A percentile compares a stretch with the other conserved stretches of the same genome.
phyloP scores from a whole-genome alignment of 2,888 invertebrate species.

The Chalcis sispes region DNA sequence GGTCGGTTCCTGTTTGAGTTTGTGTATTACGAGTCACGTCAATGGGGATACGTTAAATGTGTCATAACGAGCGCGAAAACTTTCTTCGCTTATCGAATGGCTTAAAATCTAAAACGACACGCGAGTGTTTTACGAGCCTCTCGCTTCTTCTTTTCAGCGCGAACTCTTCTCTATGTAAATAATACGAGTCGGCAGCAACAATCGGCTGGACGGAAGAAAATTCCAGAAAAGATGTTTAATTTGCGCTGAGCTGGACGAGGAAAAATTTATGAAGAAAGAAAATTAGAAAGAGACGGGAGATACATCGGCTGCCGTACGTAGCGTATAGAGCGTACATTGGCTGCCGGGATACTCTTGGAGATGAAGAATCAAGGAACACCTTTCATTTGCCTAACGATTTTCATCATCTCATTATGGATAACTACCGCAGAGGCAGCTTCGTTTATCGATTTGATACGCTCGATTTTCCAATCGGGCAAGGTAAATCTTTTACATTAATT shows the following conservation, averaged over 20 bases:
- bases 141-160: conserved; percentile 17
- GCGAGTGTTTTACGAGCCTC: conserved; percentile 18
- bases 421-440: conserved; percentile 23
- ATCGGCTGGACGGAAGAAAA: background rate
- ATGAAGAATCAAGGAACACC: conserved; percentile 3
- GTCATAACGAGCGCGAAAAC: conserved; percentile 3
- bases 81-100: background rate
- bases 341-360: background rate
- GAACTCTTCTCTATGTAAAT: conserved; percentile 36
- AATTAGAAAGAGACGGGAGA: conserved; percentile 6
- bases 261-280: conserved; percentile 2
- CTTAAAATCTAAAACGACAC: background rate
- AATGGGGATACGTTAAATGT: conserved; percentile 10
- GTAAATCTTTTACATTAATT: conserved; percentile 10
- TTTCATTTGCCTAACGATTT: background rate
- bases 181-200: background rate
- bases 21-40: conserved; percentile 14
- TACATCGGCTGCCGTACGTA: too few species aligned
- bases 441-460: conserved; percentile 44
- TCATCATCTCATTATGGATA: background rate
- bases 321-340: background rate
- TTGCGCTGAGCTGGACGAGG: conserved; percentile 3
- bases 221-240: conserved; percentile 17
- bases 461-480: conserved; percentile 52
- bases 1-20: background rate